Evolutionary conservation across 1,140 invertebrate genomes (phyloP).

Genomic region (Oscheius sp.): DNA sequence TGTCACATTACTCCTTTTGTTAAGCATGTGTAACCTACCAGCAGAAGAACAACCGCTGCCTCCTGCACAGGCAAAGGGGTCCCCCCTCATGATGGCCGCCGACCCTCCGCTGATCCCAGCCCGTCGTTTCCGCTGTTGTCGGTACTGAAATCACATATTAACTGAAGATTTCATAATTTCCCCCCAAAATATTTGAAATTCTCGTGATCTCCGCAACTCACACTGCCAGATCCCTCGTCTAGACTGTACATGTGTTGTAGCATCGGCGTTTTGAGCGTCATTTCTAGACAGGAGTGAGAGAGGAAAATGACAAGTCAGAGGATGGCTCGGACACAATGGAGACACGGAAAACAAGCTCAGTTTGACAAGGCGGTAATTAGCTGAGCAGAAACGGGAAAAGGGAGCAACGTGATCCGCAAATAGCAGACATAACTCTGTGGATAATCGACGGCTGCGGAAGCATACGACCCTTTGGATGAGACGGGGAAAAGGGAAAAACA

Average conservation of each 20-base stretch:
- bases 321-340: too few relatives aligned
- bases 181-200: not conserved
- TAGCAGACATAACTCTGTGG: too few relatives aligned
- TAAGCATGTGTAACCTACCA: not conserved
- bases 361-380: not conserved
- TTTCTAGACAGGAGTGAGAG: not conserved
- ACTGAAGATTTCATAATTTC: not conserved
- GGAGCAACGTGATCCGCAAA: too few relatives aligned
- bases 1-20: too few relatives aligned
- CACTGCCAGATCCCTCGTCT: slow-evolving; percentile 25
- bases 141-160: slow-evolving; percentile 19
- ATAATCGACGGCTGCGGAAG: too few relatives aligned
- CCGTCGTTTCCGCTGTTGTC: slow-evolving; percentile 29
- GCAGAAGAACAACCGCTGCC: slow-evolving; percentile 22
- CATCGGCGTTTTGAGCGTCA: slow-evolving; percentile 14
- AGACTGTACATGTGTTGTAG: slow-evolving; percentile 35
- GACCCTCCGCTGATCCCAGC: slow-evolving; percentile 22
- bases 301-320: not conserved
- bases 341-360: not conserved
- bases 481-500: too few relatives aligned
- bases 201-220: not conserved
- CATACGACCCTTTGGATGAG: too few relatives aligned
- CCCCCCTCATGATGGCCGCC: slow-evolving; percentile 10
- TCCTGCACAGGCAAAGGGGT: slow-evolving; percentile 24
- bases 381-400: not conserved